Evolutionary conservation across 1,140 invertebrate species (phyloP).

Genomic region (Hycleus cichorii): DNA sequence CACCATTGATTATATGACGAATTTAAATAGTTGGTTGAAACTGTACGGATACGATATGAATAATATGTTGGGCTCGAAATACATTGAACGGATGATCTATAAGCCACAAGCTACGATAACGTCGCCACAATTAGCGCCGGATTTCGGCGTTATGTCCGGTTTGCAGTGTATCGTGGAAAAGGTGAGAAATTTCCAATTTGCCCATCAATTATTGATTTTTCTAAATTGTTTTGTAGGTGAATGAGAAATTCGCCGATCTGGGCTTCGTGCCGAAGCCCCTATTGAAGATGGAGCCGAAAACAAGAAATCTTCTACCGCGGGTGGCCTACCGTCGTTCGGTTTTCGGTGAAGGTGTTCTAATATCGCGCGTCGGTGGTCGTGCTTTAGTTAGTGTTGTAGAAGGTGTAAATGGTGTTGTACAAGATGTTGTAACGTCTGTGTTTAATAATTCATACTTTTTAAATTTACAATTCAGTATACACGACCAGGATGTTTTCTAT

Average conservation of each 20-base stretch:
- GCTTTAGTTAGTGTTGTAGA: conserved; percentile 79
- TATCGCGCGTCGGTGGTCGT: conserved; percentile 72
- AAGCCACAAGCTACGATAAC: conserved; percentile 66
- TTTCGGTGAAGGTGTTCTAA: conserved; percentile 83
- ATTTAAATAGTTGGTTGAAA: conserved; percentile 74
- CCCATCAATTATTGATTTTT: background rate
- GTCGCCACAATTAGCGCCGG: conserved; percentile 68
- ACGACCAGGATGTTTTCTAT: conserved; percentile 89
- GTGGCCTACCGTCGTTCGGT: conserved; percentile 77
- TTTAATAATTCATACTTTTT: conserved; percentile 90
- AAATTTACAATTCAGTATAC: conserved; percentile 85
- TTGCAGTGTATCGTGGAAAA: conserved; percentile 80
- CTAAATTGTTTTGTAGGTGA: conserved; percentile 47
- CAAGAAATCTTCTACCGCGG: conserved; percentile 65
- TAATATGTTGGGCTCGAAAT: conserved; percentile 76
- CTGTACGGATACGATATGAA: conserved; percentile 81
- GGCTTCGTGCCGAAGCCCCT: conserved; percentile 76
- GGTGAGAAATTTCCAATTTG: conserved; percentile 33
- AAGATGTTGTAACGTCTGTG: conserved; percentile 86
- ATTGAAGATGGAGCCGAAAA: conserved; percentile 74
- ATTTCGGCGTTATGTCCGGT: conserved; percentile 82
- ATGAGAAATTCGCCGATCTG: conserved; percentile 71
- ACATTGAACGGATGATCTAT: conserved; percentile 68
- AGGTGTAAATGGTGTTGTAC: conserved; percentile 77
- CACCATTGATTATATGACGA: conserved; percentile 74